phyloP scores from a whole-genome alignment of 2,113 vertebrate species.

The Pavo muticus region DNA sequence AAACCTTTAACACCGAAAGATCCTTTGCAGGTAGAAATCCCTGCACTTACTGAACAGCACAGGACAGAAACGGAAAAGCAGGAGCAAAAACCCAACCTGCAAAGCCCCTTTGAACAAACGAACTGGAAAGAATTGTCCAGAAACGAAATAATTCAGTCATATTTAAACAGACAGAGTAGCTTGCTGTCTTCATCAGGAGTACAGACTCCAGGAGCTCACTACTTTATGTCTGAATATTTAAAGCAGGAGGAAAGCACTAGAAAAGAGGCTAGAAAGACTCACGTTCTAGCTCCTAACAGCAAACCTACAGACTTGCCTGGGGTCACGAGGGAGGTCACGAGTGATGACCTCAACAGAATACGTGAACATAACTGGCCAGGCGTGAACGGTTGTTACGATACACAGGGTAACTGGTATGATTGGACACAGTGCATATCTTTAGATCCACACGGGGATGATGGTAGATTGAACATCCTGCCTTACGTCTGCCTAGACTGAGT shows the following conservation, averaged over 20 bases:
- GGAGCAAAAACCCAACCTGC: constrained; percentile 80
- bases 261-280: constrained; percentile 82
- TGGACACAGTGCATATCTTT: constrained; percentile 97
- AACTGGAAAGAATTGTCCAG: constrained; percentile 94
- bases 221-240: constrained; percentile 90
- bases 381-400: constrained; percentile 95
- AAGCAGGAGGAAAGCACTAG: constrained; percentile 86
- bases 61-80: constrained; percentile 86
- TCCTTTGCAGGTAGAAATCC: constrained; percentile 77
- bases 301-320: constrained; percentile 86
- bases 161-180: constrained; percentile 93
- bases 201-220: constrained; percentile 85
- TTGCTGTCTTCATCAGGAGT: constrained; percentile 88
- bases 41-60: constrained; percentile 75
- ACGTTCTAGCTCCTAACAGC: constrained; percentile 80
- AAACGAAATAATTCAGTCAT: constrained; percentile 93
- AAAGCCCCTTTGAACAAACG: constrained; percentile 91
- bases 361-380: constrained; percentile 88
- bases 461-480: constrained; percentile 92
- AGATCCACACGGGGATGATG: constrained; percentile 90
- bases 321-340: constrained; percentile 82
- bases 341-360: constrained; percentile 86
- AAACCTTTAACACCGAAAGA: constrained; percentile 87
- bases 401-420: constrained; percentile 93
- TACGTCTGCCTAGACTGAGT: constrained; percentile 95